Base-by-base conservation (phyloP, 2,888 invertebrate genomes). In the Cryptocephalus moraei region DNA sequence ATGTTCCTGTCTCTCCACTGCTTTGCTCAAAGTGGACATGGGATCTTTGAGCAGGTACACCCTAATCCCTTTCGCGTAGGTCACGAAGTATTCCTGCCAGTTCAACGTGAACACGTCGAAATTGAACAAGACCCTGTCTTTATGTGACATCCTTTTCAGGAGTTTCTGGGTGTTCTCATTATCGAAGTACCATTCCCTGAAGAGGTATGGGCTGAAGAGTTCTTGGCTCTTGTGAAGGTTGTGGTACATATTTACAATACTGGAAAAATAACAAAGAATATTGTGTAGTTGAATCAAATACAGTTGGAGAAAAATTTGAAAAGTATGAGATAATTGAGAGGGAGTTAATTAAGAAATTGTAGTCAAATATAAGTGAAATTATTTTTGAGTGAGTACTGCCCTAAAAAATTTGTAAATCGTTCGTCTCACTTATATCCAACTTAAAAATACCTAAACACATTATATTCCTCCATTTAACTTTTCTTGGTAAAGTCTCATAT, bases 11-110 rank as follows among this genome's bases (percentile, higher is more conserved):
- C 73, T 80, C 68, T 78, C 80, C 55, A 75, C 77, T 53, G 82
- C 86, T 57, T 80, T 76, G 0, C 82, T 81, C 44, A 88, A 66
- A 0, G 85, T 84, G 0, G 81, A 81, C 4, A 84, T 66, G 31
- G 86, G 83, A 62, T 92, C 91, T 57, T 90, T 89, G 41, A 91
- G 69, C 9, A 91, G 70, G 65, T 85, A 91, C 1, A 82, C 75
- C 53, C 91, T 76, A 41, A 86, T 76, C 2, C 92, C 92, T 67
- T 77, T 70, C 8, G 84, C 71, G 58, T 86, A 87, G 39, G 73
- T 77, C 49, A 77, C 74, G 58, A 86, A 80, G 59, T 83, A 90
- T 0, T 75, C 71, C 6, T 83, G 79, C 91, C 91, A 93, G 38
- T 84, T 77, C 58, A 92, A 72, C 32, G 80, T 75, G 0, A 72